A percentile compares a stretch with the other conserved stretches of the same genome.
Conservation (phyloP, 2,113 vertebrate genomes). For the Phainopepla nitens region DNA sequence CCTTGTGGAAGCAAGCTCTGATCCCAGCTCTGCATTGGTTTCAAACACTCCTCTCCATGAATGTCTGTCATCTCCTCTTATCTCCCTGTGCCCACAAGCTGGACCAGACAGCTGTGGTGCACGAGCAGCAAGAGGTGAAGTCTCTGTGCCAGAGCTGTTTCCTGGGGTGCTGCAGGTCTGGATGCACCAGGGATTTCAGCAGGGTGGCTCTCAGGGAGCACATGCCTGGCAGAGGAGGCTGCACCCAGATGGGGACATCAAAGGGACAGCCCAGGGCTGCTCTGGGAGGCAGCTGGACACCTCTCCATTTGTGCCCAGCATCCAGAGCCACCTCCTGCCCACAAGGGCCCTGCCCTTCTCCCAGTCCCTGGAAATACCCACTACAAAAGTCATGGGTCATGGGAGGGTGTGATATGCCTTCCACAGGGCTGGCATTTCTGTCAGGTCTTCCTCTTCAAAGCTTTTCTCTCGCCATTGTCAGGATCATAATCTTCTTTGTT, state of each 20-base stretch:
- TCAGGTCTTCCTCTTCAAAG: background rate
- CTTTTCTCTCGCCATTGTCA: background rate
- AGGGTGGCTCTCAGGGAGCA: accelerated
- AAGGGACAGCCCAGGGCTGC: background rate
- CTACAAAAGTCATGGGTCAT: background rate
- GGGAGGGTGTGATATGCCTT: background rate
- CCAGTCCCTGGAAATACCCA: background rate
- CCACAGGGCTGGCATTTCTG: background rate
- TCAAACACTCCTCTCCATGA: background rate
- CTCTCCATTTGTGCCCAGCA: background rate
- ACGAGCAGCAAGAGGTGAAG: accelerated
- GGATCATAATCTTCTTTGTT: background rate
- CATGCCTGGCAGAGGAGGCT: background rate
- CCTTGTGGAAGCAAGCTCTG: background rate
- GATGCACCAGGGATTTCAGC: background rate
- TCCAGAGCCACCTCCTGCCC: background rate
- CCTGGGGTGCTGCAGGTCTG: background rate
- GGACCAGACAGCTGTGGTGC: background rate
- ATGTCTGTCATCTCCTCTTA: background rate
- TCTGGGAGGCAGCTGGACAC: background rate
- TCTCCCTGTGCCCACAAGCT: background rate
- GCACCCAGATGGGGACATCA: background rate
- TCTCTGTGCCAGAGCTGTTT: background rate
- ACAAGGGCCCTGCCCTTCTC: background rate
- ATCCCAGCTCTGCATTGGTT: background rate